Base-by-base conservation (phyloP, 2,888 invertebrate genomes). In the Macrosoma leucophasiata region DNA sequence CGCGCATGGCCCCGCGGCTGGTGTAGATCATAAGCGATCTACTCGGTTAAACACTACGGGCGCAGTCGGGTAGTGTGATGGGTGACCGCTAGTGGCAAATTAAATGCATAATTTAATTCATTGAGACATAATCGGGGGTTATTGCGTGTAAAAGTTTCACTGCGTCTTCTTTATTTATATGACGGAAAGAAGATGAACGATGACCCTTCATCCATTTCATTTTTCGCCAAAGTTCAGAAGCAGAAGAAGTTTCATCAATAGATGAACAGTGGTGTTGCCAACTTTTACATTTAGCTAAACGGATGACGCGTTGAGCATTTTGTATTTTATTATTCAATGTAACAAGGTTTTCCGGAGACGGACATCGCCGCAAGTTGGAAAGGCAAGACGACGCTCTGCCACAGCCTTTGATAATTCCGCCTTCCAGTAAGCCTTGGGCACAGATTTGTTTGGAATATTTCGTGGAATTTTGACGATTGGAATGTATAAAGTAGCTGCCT, bases 361-460 rank as follows among this genome's bases (percentile, higher is more conserved):
- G 50, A 22, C 48, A 49, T 4, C 36, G 20, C 29, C 55, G 36
- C 8, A 55, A 48, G 3, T 25, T 24, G 1, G 43, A 13, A 3
- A 58, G 0, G 52, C 49, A 11, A 39, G 29, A 4, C 53, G 32
- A 3, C 52, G 46, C 20, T 43, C 34, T 0, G 48, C 52, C 1
- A 55, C 46, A 2, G 28, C 18, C 33, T 40, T 46, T 3, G 54
- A 54, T 6, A 55, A 13, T 1, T 36, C 21, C 8, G 33, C 1
- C 20, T 36, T 50, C 55, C 55, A 59, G 15, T 53, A 59, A 3
- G 43, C 33, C 32, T 52, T 56, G 0, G 52, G 50, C 1, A 2
- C 25, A 36, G 40, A 47, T 22, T 36, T 42, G 20, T 7, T 36
- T 29, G 13, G n/a, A 3, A 26, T 18, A 13, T 31, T 17, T 10